Evolutionary conservation across 2,113 vertebrate species (phyloP), one percentile per base, ranked within the genome.

Genomic region (Esox niger): DNA sequence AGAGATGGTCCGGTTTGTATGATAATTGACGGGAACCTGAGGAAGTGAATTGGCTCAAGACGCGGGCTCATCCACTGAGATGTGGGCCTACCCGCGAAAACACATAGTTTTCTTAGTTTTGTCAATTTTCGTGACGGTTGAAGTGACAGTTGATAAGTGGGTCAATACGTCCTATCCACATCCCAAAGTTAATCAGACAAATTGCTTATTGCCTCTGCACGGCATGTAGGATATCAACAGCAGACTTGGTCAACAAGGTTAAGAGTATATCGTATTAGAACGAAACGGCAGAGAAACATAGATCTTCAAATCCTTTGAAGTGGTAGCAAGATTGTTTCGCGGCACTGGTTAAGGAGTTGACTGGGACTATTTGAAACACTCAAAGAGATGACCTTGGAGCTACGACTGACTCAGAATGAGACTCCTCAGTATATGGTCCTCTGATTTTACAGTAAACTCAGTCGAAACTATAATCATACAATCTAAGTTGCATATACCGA

Each of bases 301-400:
- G 11, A 38, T 38, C 5, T 38, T 11, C 35, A 38, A 38, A 38
- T 11, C 35, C 11, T 38, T 38, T 38, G 35, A 38, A 11, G 35
- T 38, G n/a, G n/a, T n/a, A n/a, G n/a, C n/a, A n/a, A n/a, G n/a
- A n/a, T n/a, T n/a, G n/a, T n/a, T n/a, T n/a, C n/a, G n/a, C n/a
- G n/a, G 52, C 52, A 23, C 21, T 23, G 52, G 52, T 55, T n/a
- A 25, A 23, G n/a, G 23, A 55, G 52, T 55, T 55, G n/a, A 55
- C 23, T 55, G 9, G 6, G 9, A 55, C 21, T 23, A 55, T 55
- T 23, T 55, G 10, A 55, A 55, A 23, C 52, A 55, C 52, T n/a
- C n/a, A n/a, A n/a, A n/a, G n/a, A n/a, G n/a, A 55, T 25, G 52
- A 55, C 52, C 52, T 55, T 55, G 52, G 52, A 55, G 23, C 9